Evolutionary conservation across 2,797 vertebrate species (phyloP).

Genomic region (Novumbra hubbsi): DNA sequence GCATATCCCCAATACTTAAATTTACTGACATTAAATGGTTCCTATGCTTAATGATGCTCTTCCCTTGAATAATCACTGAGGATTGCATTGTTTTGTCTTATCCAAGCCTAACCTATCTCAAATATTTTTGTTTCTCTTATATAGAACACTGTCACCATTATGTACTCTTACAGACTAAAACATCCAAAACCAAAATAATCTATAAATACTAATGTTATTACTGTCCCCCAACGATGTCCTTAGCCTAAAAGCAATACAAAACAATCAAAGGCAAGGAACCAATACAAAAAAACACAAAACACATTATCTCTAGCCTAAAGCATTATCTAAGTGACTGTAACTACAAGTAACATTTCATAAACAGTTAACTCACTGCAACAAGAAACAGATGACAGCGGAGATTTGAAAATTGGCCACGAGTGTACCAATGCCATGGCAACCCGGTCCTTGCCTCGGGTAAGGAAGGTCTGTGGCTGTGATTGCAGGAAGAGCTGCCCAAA

Average conservation of each 20-base stretch:
- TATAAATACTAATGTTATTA: too few relatives aligned
- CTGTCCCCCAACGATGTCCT: too few relatives aligned
- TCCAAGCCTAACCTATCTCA: too few relatives aligned
- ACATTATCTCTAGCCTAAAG: constrained; percentile 37
- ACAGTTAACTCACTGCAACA: constrained; percentile 62
- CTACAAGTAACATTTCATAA: constrained; percentile 51
- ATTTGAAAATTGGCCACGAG: constrained; percentile 65
- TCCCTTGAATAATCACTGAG: too few relatives aligned
- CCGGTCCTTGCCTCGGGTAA: constrained; percentile 28
- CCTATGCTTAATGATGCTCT: too few relatives aligned
- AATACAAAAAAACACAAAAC: constrained; percentile 3
- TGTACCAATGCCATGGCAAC: constrained; percentile 66
- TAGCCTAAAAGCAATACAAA: constrained; percentile 1
- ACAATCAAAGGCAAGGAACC: background rate
- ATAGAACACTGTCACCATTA: too few relatives aligned
- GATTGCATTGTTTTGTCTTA: too few relatives aligned
- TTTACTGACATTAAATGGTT: too few relatives aligned
- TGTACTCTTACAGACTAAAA: too few relatives aligned
- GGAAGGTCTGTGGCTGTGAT: constrained; percentile 42
- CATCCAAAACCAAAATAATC: too few relatives aligned
- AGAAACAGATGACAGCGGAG: constrained; percentile 62
- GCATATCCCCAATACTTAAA: too few relatives aligned
- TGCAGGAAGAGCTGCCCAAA: constrained; percentile 64
- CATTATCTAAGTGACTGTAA: constrained; percentile 19
- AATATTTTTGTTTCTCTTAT: too few relatives aligned